These are phyloP conservation scores for Thalassophryne amazonica DNA, from an alignment of 2,797 vertebrate species.

Conservation along the genomic window DNA sequence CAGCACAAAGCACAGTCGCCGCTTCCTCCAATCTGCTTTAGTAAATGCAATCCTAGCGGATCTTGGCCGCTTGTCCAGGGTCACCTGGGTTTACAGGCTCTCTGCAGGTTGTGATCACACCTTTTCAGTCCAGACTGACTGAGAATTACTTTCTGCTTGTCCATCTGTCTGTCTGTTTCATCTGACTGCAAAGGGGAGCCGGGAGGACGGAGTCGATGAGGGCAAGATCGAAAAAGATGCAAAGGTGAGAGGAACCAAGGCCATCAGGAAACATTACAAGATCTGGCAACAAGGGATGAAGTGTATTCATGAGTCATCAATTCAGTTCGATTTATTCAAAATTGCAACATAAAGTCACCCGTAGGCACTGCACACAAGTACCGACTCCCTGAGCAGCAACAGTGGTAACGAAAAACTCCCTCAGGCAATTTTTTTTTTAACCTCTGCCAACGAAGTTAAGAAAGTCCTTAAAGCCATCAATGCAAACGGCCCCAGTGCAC, in stretches of 20 bases:
- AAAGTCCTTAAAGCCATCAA: too few species aligned
- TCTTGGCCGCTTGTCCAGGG: neutral
- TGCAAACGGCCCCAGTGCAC: too few species aligned
- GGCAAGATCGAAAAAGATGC: conserved; percentile 87
- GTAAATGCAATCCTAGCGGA: conserved; percentile 30
- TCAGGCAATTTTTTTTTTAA: too few species aligned
- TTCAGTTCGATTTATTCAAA: too few species aligned
- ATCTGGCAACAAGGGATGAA: too few species aligned
- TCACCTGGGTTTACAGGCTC: conserved; percentile 6
- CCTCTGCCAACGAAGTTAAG: too few species aligned
- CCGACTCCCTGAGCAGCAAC: too few species aligned
- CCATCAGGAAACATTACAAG: neutral
- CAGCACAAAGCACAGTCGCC: conserved; percentile 11
- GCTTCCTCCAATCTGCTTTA: conserved; percentile 5
- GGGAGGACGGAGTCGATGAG: conserved; percentile 81
- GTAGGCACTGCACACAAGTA: too few species aligned
- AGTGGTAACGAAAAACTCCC: too few species aligned
- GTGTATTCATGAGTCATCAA: too few species aligned
- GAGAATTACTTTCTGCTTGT: conserved; percentile 26
- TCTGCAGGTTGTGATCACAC: conserved; percentile 4
- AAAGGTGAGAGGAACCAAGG: conserved; percentile 80
- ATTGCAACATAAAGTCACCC: too few species aligned
- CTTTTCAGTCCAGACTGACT: conserved; percentile 30
- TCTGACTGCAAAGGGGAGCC: conserved; percentile 71
- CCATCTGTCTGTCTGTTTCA: neutral